A percentile compares a stretch with the other conserved stretches of the same genome.
Evolutionary conservation across 2,888 invertebrate genomes (phyloP).

Genomic region (Ormyrus labotus): DNA sequence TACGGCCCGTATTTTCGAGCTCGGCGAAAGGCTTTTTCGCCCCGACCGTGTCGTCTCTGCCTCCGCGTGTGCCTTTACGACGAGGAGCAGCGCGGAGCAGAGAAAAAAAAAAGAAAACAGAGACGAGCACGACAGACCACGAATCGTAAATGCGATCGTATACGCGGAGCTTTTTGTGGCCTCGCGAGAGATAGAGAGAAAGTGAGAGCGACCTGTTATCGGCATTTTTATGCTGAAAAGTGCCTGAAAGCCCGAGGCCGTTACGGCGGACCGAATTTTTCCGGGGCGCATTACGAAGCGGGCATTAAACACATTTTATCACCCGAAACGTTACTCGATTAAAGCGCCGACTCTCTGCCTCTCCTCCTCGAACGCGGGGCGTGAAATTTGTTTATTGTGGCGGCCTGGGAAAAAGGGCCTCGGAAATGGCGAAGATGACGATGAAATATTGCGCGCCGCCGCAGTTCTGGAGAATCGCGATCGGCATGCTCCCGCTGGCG

Average conservation of each 20-base stretch:
- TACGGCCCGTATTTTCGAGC: too few relatives aligned
- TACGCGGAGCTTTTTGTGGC: conserved; percentile 1
- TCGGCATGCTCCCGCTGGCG: too few relatives aligned
- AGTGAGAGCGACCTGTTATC: conserved; percentile 44
- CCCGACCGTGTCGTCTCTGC: too few relatives aligned
- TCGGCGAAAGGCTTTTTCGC: too few relatives aligned
- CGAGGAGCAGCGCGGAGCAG: too few relatives aligned
- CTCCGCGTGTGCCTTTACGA: too few relatives aligned
- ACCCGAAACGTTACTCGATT: conserved; percentile 42
- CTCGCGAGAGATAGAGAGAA: conserved; percentile 19
- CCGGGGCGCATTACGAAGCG: conserved; percentile 44
- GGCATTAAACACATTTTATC: conserved; percentile 50
- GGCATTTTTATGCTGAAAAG: conserved; percentile 49
- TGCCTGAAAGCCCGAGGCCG: conserved; percentile 39
- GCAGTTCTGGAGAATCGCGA: too few relatives aligned
- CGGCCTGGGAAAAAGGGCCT: background rate
- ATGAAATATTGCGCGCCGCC: background rate
- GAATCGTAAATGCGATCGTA: conserved; percentile 41
- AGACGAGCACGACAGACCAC: background rate
- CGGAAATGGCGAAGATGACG: background rate
- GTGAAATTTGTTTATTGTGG: conserved; percentile 43
- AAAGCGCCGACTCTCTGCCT: conserved; percentile 18
- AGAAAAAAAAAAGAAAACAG: background rate
- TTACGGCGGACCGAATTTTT: conserved; percentile 49
- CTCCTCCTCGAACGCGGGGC: background rate